Evolutionary conservation across 2,113 vertebrate species (phyloP).

Genomic region (Rhinolophus sinicus): DNA sequence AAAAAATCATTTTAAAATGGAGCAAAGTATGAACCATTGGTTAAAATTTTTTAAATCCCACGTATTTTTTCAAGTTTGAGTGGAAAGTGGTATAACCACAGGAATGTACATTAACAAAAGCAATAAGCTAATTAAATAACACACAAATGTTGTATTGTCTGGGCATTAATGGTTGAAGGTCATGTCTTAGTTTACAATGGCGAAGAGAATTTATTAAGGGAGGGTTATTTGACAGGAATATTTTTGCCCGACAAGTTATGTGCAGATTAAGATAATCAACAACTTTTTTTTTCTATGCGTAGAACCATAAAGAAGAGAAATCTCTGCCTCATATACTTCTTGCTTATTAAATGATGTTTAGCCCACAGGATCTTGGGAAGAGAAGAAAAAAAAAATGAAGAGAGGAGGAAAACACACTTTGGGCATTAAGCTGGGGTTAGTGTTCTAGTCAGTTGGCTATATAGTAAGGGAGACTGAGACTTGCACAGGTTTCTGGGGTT

Average conservation of each 20-base stretch:
- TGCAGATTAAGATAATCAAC: constrained; percentile 53
- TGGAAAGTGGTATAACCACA: constrained; percentile 82
- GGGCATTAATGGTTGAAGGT: constrained; percentile 63
- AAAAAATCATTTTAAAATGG: constrained; percentile 5
- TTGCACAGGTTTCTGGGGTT: constrained; percentile 44
- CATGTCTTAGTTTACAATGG: constrained; percentile 63
- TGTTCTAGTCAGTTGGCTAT: background rate
- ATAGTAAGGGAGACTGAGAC: background rate
- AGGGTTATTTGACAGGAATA: constrained; percentile 59
- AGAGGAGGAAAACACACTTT: background rate
- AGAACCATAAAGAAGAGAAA: constrained; percentile 53
- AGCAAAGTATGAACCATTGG: constrained; percentile 34
- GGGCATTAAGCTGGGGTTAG: background rate
- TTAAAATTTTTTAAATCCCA: constrained; percentile 21
- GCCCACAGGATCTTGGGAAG: background rate
- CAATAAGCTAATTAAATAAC: constrained; percentile 85
- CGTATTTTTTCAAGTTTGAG: constrained; percentile 60
- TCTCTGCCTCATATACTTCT: background rate
- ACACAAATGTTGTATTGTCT: constrained; percentile 86
- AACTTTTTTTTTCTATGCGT: background rate
- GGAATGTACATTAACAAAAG: constrained; percentile 87
- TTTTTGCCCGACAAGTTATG: constrained; percentile 34
- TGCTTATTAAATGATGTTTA: constrained; percentile 36
- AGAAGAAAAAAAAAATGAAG: background rate
- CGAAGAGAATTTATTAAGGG: constrained; percentile 51